A percentile compares a stretch with the other conserved stretches of the same genome.
Evolutionary conservation across 2,888 invertebrate species (phyloP).

Genomic region (Melanargia galathea): DNA sequence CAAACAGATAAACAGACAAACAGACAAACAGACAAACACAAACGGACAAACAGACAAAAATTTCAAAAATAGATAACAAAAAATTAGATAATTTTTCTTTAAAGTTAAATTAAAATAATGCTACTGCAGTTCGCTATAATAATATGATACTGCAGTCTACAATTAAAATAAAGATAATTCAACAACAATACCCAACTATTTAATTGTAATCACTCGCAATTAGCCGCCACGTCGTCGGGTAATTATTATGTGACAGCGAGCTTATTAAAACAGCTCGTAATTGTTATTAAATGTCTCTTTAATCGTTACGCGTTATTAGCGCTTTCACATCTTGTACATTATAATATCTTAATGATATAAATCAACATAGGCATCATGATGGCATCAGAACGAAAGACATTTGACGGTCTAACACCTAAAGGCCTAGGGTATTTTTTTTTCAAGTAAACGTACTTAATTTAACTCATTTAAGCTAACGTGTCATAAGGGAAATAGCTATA

Average conservation of each 20-base stretch:
- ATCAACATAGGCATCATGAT: neutral
- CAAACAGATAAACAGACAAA: no score
- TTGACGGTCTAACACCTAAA: no score
- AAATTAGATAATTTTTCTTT: neutral
- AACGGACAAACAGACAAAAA: no score
- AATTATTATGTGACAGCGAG: conserved; percentile 14
- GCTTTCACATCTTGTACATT: conserved; percentile 6
- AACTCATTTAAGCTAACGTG: no score
- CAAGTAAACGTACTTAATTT: no score
- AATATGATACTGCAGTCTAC: neutral
- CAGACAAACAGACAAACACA: no score
- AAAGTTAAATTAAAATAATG: neutral
- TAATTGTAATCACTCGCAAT: conserved; percentile 15
- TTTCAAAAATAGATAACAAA: no score
- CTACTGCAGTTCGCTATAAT: neutral
- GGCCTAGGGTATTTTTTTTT: no score
- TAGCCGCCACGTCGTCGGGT: conserved; percentile 1
- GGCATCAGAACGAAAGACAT: neutral
- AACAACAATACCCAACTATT: conserved; percentile 10
- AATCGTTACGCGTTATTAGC: conserved; percentile 3
- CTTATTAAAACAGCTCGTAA: neutral
- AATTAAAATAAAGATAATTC: conserved; percentile 11
- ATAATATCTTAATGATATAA: neutral
- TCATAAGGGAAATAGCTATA: no score
- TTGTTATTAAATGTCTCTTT: conserved; percentile 8